phyloP scores from a whole-genome alignment of 37 sponge, comb jelly and placozoan genomes.

The Spongia lamella region DNA sequence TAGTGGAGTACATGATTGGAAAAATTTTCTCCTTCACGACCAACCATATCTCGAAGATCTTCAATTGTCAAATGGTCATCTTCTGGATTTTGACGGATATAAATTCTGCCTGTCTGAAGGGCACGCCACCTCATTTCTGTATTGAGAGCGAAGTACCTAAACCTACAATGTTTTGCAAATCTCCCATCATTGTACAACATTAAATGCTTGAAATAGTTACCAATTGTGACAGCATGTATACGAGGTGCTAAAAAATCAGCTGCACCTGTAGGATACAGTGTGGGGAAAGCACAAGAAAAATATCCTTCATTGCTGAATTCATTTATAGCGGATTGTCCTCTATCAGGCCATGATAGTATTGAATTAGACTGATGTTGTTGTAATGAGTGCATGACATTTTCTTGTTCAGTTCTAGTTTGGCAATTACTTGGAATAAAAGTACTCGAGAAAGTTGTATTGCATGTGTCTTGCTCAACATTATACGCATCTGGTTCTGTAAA shows the following conservation, averaged over 20 bases:
- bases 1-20: slow-evolving; percentile 43
- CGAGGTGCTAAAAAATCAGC: slow-evolving; percentile 32
- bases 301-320: slow-evolving; percentile 35
- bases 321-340: slow-evolving; percentile 5
- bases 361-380: too few relatives aligned
- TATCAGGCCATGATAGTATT: slow-evolving; percentile 25
- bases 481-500: slow-evolving; percentile 20
- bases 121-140: slow-evolving; percentile 33
- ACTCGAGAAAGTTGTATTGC: not conserved
- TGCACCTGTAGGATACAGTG: slow-evolving; percentile 36
- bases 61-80: slow-evolving; percentile 36
- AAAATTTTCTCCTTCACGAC: slow-evolving; percentile 30
- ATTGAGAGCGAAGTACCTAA: slow-evolving; percentile 47
- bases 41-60: slow-evolving; percentile 51
- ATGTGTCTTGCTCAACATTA: not conserved
- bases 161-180: slow-evolving; percentile 41
- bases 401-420: too few relatives aligned
- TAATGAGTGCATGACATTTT: too few relatives aligned
- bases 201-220: slow-evolving; percentile 32
- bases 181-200: slow-evolving; percentile 9
- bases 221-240: not conserved
- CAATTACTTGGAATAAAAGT: too few relatives aligned
- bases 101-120: slow-evolving; percentile 22
- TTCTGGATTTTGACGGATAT: slow-evolving; percentile 9
- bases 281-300: slow-evolving; percentile 25